A percentile compares a stretch with the other conserved stretches of the same genome.
Evolutionary conservation across 2,888 invertebrate species (phyloP).

Genomic region (Polydrusus tereticollis): DNA sequence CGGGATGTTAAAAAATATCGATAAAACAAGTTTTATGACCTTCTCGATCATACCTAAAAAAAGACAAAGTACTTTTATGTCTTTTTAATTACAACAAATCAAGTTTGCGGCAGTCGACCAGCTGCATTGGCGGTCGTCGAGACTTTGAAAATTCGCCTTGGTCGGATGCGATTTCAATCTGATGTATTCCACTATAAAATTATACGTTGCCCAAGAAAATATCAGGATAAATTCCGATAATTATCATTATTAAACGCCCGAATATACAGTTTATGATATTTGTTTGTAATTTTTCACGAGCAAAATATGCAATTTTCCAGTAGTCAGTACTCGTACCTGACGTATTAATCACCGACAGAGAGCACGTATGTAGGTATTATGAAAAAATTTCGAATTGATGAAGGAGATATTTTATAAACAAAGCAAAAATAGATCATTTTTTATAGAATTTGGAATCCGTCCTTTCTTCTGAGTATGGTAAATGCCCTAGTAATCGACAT

Average conservation of each 20-base stretch:
- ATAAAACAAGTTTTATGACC: slow-evolving; percentile 58
- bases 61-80: slow-evolving; percentile 57
- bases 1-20: slow-evolving; percentile 49
- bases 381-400: slow-evolving; percentile 11
- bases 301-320: slow-evolving; percentile 69
- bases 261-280: slow-evolving; percentile 68
- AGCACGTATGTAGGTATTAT: slow-evolving; percentile 24
- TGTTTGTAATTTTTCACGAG: slow-evolving; percentile 68
- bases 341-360: slow-evolving; percentile 39
- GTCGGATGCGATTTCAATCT: slow-evolving; percentile 60
- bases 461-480: no score
- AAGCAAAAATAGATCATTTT: neutral
- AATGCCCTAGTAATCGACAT: no score
- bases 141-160: slow-evolving; percentile 54
- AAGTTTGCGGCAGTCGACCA: slow-evolving; percentile 57
- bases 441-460: neutral
- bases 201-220: slow-evolving; percentile 66
- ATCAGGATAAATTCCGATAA: slow-evolving; percentile 68
- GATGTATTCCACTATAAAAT: slow-evolving; percentile 63
- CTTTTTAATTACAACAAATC: slow-evolving; percentile 63
- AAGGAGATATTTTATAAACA: neutral
- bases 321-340: slow-evolving; percentile 62
- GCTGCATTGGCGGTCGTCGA: slow-evolving; percentile 47
- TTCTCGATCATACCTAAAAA: slow-evolving; percentile 54
- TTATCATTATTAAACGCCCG: slow-evolving; percentile 68